Evolutionary conservation across 2,797 vertebrate genomes (phyloP), one percentile per base, ranked within the genome.

Genomic region (Ctenopoma kingsleyae): DNA sequence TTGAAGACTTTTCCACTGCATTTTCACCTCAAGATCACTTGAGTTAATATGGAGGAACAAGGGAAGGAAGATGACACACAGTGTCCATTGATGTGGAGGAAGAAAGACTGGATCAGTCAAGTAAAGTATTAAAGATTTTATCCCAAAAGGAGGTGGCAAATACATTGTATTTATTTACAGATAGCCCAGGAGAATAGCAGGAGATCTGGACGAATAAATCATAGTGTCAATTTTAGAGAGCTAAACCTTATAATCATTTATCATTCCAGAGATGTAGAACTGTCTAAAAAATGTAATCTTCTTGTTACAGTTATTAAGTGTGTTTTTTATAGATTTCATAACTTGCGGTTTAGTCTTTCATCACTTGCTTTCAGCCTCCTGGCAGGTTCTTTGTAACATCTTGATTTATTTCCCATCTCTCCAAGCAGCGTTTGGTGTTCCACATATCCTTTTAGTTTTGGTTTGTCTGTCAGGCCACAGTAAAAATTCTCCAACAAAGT

Each of bases 161-260:
- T 64, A 69, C 36, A 60, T 72, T 58, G 54, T 48, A 41, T 72
- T 63, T 79, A 81, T 50, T 79, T 61, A 64, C 53, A 66, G 11
- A 50, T 46, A 12, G n/a, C 43, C 43, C 23, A 10, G 22, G 19
- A 68, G 12, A 52, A 1, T 35, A 22, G 51, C 53, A 44, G 23
- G 63, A 64, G 16, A 51, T 52, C 32, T 40, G 32, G 22, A 46
- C 17, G 48, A 65, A 49, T 62, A 49, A 59, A 78, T 67, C n/a
- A 47, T 50, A 56, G 59, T 30, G 23, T 40, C 38, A 63, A 8
- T 43, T 20, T n/a, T 49, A 8, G 48, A 6, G 22, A 74, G 43
- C 44, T 65, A 27, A 66, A 60, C n/a, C 52, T 76, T 56, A 41
- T 32, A 12, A 38, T 61, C 27, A 49, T 72, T 58, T 48, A 53